These are phyloP conservation scores for Corvus cornix DNA, from an alignment of 2,113 vertebrate species.

Conservation along the genomic window DNA sequence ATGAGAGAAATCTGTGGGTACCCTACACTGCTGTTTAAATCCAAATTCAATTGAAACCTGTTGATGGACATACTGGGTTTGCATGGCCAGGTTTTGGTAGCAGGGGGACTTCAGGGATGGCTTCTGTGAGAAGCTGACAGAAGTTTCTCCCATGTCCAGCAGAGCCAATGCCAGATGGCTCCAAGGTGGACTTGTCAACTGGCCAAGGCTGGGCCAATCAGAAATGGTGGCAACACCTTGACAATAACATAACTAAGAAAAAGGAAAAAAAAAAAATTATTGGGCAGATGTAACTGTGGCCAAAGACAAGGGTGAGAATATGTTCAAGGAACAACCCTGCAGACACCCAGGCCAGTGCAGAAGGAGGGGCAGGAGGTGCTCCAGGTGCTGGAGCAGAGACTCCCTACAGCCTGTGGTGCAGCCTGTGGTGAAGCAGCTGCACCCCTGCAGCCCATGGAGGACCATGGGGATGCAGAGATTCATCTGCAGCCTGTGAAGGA, in stretches of 20 bases:
- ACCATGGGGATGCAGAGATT: background rate
- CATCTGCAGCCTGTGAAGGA: background rate
- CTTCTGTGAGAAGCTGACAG: background rate
- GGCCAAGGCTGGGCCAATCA: background rate
- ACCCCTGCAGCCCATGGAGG: background rate
- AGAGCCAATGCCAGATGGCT: background rate
- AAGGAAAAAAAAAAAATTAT: background rate
- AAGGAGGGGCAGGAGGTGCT: background rate
- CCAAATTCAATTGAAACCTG: background rate
- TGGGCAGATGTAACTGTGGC: background rate
- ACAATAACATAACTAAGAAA: background rate
- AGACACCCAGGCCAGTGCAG: background rate
- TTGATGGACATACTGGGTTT: background rate
- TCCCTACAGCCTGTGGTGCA: background rate
- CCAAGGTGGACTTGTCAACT: too few relatives aligned
- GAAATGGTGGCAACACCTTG: background rate
- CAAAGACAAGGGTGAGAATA: background rate
- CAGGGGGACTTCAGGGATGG: rapidly evolving
- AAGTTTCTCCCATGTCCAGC: background rate
- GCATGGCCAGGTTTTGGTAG: background rate
- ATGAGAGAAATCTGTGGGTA: background rate
- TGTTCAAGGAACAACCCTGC: background rate
- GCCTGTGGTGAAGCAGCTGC: background rate
- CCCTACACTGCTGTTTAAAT: background rate
- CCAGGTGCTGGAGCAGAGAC: background rate